Base-by-base conservation (phyloP, 2,888 invertebrate genomes). In the Drosophila antonietae region DNA sequence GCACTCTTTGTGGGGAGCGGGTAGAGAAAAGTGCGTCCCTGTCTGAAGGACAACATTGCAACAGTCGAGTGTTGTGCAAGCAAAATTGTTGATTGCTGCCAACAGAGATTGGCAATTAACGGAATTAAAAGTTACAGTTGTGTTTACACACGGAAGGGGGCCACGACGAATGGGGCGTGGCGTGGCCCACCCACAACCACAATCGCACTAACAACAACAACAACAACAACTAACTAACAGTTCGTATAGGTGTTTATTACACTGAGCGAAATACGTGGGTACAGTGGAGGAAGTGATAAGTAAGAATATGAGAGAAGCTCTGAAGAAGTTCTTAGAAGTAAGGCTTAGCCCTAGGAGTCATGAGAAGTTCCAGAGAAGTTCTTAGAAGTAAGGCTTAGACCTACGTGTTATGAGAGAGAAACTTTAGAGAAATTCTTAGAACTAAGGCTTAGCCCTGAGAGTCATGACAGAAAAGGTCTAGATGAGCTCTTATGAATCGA, bases 61-160 rank as follows among this genome's bases (percentile, higher is more conserved):
- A 88, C 81, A 78, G 88, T 90, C 80, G 88, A 90, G 90, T 90
- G 90, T 89, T 90, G 86, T 88, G 90, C 89, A 90, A 90, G 89
- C 90, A 89, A 83, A 90, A 89, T 88, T 88, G 90, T 88, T 88
- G 90, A 90, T 90, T 90, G 90, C 90, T 88, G 81, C 88, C 89
- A 88, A 90, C 90, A 90, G 90, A 90, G 90, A 88, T 91, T 92
- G 91, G 92, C 92, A 92, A 92, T 92, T 92, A 92, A 91, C 88
- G 86, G 90, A 91, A 92, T 92, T 92, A 92, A 92, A 92, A 90
- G 90, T 90, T 90, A 89, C 90, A 88, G 85, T 87, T 86, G 78
- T 88, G 84, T 84, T 84, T 87, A 81, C 72, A 65, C 74, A 80
- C 81, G 75, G 75, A 20, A 51, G 52, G 33, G 51, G 47, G 37